Percentiles rank a stretch among this genome's conserved stretches.
Evolutionary conservation across 2,797 vertebrate species (phyloP).

Genomic region (Lacerta viridis): DNA sequence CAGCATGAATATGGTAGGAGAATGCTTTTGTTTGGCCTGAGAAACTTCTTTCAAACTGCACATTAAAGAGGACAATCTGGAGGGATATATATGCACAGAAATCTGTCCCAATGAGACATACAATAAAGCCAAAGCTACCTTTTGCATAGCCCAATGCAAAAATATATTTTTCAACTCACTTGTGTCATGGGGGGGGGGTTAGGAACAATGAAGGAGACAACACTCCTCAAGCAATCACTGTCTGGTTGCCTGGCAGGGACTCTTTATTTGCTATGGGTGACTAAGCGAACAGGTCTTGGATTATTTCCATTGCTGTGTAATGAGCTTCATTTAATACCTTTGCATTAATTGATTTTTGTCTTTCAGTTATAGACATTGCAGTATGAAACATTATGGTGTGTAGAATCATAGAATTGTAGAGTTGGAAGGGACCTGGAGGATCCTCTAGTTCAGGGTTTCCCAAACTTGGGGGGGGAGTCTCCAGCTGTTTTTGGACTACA

Average conservation of each 20-base stretch:
- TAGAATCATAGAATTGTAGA: too few species aligned
- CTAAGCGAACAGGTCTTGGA: not conserved
- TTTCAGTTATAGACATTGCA: too few species aligned
- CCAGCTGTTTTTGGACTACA: too few species aligned
- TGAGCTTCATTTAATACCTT: not conserved
- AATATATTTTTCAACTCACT: too few species aligned
- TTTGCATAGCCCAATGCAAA: not conserved
- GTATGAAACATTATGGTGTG: too few species aligned
- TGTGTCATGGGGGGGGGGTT: not conserved
- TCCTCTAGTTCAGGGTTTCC: too few species aligned
- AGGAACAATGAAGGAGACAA: not conserved
- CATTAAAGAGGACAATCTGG: not conserved
- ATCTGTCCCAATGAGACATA: not conserved
- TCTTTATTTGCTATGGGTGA: not conserved
- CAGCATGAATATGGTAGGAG: not conserved
- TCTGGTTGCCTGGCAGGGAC: not conserved
- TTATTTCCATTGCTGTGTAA: not conserved
- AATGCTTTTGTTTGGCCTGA: conserved; percentile 11
- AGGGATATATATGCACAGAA: not conserved
- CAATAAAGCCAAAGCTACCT: not conserved
- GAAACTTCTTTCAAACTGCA: conserved; percentile 3
- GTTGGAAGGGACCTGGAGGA: too few species aligned
- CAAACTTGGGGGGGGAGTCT: too few species aligned
- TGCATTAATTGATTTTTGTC: too few species aligned
- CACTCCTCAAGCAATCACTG: not conserved